Conservation (phyloP, 2,888 invertebrate genomes). For the Scelioninae gen. 1 region DNA sequence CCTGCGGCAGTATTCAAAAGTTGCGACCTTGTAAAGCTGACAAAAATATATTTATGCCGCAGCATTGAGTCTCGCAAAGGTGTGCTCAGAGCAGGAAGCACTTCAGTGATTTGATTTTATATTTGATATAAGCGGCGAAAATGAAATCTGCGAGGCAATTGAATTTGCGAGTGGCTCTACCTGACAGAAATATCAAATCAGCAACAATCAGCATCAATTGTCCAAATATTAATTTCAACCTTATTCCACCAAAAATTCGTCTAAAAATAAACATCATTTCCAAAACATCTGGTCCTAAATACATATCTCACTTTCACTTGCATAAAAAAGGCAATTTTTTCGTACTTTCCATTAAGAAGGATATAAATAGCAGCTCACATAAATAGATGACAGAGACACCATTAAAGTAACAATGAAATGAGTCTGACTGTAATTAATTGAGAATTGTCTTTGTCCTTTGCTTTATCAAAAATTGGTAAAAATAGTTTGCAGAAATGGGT, state of each 20-base stretch:
- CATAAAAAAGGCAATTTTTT: conserved; percentile 39
- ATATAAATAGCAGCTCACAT: conserved; percentile 31
- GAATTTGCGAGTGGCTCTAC: not conserved
- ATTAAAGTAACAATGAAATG: conserved; percentile 24
- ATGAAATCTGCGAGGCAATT: conserved; percentile 2
- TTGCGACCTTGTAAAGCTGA: conserved; percentile 42
- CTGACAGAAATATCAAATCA: not conserved
- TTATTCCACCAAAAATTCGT: no score
- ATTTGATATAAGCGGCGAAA: not conserved
- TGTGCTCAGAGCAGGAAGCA: conserved; percentile 5
- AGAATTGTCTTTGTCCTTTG: not conserved
- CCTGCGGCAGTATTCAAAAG: conserved; percentile 12
- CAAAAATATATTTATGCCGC: conserved; percentile 14
- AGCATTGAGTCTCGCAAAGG: not conserved
- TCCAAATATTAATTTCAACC: not conserved
- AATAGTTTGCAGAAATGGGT: conserved; percentile 15
- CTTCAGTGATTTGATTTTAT: conserved; percentile 11
- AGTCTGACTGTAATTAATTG: conserved; percentile 1
- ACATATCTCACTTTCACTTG: conserved; percentile 41
- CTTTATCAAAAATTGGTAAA: conserved; percentile 25
- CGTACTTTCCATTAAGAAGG: conserved; percentile 50
- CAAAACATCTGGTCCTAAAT: conserved; percentile 34
- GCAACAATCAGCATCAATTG: not conserved
- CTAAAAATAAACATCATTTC: conserved; percentile 2
- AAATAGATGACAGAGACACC: conserved; percentile 35